Base-by-base conservation (phyloP, 1,140 invertebrate genomes). In the Littorina saxatilis region DNA sequence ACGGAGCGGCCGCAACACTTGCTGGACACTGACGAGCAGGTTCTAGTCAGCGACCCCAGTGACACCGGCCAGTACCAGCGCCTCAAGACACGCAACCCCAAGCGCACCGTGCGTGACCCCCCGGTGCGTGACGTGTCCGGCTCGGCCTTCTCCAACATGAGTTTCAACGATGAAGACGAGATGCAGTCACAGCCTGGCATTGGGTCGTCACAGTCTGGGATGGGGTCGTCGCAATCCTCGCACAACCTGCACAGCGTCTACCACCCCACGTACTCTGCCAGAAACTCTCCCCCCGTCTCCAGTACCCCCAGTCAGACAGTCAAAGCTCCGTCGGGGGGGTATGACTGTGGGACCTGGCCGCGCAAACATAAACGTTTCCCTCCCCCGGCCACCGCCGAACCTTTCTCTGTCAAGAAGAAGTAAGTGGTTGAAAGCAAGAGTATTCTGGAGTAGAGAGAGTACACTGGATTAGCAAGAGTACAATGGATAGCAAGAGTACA, bases 111-210 rank as follows among this genome's bases (percentile, higher is more conserved):
- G 47, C 32, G 58, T 29, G 76, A 63, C 27, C 55, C 23, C 72
- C 39, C 75, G 29, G 55, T 76, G 80, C 43, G 85, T 79, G 86
- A 88, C 40, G 85, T 88, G 52, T 81, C 86, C 68, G 87, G 82
- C 70, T 83, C 87, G 52, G 90, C 86, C 27, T 91, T 91, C 81
- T 87, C 90, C 32, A 91, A 91, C 76, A 91, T 91, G 90, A 91
- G 90, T 81, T 91, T 89, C 77, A 88, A 90, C 83, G 90, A 91
- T 85, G 89, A 90, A 70, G 87, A 88, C 32, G 87, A 88, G 55
- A 58, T 58, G 15, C 63, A 74, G 52, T 74, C 55, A 32, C 47
- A 68, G 52, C 20, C 68, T 9, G 20, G 63, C 17, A 68, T 75
- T 61, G 75, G 72, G 52, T 40, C 15, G 1, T 27, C 74, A 35